Base-by-base conservation (phyloP, 2,888 invertebrate genomes). In the Vannuccia rotundouncinata region DNA sequence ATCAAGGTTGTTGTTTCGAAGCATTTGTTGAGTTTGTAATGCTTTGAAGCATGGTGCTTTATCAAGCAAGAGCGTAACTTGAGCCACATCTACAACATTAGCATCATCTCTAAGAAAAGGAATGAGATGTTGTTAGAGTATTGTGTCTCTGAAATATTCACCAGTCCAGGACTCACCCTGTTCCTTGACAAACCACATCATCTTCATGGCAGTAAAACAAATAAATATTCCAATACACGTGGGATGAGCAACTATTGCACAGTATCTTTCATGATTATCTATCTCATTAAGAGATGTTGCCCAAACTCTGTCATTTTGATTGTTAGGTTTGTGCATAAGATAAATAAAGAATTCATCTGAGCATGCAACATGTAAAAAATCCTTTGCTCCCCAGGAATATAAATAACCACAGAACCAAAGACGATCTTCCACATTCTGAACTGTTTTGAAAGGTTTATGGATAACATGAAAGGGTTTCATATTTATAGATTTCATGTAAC, bases 181-280 rank as follows among this genome's bases (percentile, higher is more conserved):
- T 66, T 66, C 66, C 66, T 66, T 66, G 25, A 66, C 25, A 22
- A 22, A 5, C 17, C 10, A 66, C 25, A 66, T 66, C 66, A 66
- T 66, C 66, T 66, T 66, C 25, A 17, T 66, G 66, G 22, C 66
- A n/a, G 25, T 66, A 27, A 66, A 66, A 27, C 10, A 66, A n/a
- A 66, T 66, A 22, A 66, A 66, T 66, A 66, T n/a, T 66, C 66
- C 66, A 66, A 66, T 66, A 66, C 66, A 66, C 10, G 66, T 66
- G 10, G 66, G 66, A 27, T 66, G 66, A 66, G 66, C 66, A 5
- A 66, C 66, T n/a, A 27, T 66, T 66, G 25, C 5, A 2, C 22
- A 2, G 66, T 66, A 66, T 66, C 66, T 5, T 22, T 66, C 66
- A 66, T 66, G 25, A 22, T 66, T 27, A 66, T 5, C 66, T n/a